Evolutionary conservation across 1,140 invertebrate genomes (phyloP), one percentile per base, ranked within the genome.

Genomic region (Tetramorium parvispinum): DNA sequence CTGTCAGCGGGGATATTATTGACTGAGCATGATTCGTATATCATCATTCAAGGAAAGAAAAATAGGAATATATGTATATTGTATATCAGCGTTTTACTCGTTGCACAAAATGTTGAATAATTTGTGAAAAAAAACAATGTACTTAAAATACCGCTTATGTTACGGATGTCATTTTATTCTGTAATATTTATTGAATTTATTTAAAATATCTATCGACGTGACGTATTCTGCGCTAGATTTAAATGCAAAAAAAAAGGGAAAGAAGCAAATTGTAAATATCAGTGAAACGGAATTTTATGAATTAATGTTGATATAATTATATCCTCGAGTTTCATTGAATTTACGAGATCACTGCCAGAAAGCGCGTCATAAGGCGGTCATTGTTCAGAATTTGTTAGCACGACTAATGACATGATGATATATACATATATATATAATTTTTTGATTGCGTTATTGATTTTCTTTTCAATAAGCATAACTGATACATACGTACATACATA

Each of bases 301-400:
- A 43, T 65, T 88, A 92, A 91, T 91, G 85, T 88, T 92, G 88
- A 91, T 86, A 87, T 91, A 91, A 93, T 70, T 83, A 85, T 89
- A 88, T 92, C 88, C 51, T 66, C 73, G 68, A 92, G 75, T 89
- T 89, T 88, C 70, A 91, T 85, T 91, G 81, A 93, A 85, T 88
- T 91, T 81, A 86, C 61, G 77, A 87, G 46, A 90, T 78, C 91
- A 93, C 93, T 93, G 92, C 93, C 92, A 92, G 88, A 91, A 88
- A 88, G 83, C 85, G 92, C 87, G 71, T 92, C 89, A 68, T 86
- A 85, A 89, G 65, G 70, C 87, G 86, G 65, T 90, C 86, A 78
- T 73, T 85, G 40, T 86, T 70, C 43, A 75, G 24, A 88, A 90
- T 88, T 79, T 79, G 66, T 87, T 85, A 66, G 77, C 32, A 46